These are phyloP conservation scores for Dolichomitus sp. DNA, from an alignment of 2,888 invertebrate genomes.

Conservation along the genomic window DNA sequence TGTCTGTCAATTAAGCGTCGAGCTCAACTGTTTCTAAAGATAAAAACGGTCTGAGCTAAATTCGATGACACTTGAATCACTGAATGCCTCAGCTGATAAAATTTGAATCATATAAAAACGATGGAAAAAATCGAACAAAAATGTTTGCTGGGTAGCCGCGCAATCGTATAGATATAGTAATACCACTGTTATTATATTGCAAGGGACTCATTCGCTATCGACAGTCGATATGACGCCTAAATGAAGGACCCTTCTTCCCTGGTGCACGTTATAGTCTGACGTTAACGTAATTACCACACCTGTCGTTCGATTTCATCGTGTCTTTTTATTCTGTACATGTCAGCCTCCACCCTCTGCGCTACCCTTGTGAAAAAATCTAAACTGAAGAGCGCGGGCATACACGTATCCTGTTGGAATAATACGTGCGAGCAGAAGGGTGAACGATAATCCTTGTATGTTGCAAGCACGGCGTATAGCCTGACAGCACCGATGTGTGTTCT, in stretches of 20 bases:
- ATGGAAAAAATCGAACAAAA: neutral
- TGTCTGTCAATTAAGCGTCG: conserved; percentile 50
- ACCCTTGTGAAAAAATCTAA: neutral
- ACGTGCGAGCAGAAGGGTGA: conserved; percentile 19
- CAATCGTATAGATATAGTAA: neutral
- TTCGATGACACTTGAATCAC: conserved; percentile 2
- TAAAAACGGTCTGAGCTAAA: conserved; percentile 2
- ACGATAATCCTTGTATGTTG: conserved; percentile 4
- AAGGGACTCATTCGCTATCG: neutral
- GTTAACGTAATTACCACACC: conserved; percentile 10
- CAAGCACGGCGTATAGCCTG: neutral
- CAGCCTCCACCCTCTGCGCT: neutral
- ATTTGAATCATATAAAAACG: neutral
- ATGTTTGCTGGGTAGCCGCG: neutral
- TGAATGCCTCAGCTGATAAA: conserved; percentile 1
- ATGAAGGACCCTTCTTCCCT: neutral
- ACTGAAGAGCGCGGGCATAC: conserved; percentile 4
- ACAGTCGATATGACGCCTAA: conserved; percentile 2
- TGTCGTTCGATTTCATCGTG: conserved; percentile 11
- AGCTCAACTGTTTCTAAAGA: conserved; percentile 50
- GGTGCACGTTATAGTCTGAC: neutral
- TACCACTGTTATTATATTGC: neutral
- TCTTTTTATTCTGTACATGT: neutral
- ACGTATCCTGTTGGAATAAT: conserved; percentile 36
- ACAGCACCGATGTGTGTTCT: neutral